phyloP scores from a whole-genome alignment of 1,140 invertebrate species.

The Drepana arcuata region DNA sequence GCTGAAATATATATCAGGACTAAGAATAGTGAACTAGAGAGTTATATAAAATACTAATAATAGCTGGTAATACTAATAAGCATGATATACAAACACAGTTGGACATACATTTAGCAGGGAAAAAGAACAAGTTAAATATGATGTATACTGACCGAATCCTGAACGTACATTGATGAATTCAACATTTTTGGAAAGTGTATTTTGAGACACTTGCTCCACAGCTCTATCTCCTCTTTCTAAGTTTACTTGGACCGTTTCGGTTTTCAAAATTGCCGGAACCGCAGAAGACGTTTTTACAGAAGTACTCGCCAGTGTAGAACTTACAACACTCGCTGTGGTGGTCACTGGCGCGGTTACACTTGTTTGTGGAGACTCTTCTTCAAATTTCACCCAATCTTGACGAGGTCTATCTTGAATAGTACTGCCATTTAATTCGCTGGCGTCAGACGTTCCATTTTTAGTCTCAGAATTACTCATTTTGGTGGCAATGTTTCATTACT shows the following conservation, averaged over 20 bases:
- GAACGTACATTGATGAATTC: conserved; percentile 71
- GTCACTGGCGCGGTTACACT: conserved; percentile 13
- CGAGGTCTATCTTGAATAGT: conserved; percentile 33
- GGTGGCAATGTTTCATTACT: no score
- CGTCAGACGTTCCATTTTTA: conserved; percentile 18
- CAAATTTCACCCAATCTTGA: conserved; percentile 60
- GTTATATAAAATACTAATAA: no score
- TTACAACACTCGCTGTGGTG: conserved; percentile 6
- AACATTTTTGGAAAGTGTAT: conserved; percentile 68
- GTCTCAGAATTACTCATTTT: conserved; percentile 48
- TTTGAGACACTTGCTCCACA: conserved; percentile 34
- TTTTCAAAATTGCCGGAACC: conserved; percentile 48
- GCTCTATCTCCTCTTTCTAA: conserved; percentile 49
- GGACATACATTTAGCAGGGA: no score
- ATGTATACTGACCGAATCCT: conserved; percentile 71
- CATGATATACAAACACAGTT: no score
- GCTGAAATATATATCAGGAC: no score
- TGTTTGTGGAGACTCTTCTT: conserved; percentile 43
- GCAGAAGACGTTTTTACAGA: conserved; percentile 14
- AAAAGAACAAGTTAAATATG: conserved; percentile 20
- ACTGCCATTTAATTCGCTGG: conserved; percentile 37
- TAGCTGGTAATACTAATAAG: no score
- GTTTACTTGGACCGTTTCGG: conserved; percentile 59
- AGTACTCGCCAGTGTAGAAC: no score
- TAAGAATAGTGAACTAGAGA: no score